A percentile compares a stretch with the other conserved stretches of the same genome.
These are phyloP conservation scores for Megalopta genalis DNA, from an alignment of 1,140 invertebrate species.

Conservation along the genomic window DNA sequence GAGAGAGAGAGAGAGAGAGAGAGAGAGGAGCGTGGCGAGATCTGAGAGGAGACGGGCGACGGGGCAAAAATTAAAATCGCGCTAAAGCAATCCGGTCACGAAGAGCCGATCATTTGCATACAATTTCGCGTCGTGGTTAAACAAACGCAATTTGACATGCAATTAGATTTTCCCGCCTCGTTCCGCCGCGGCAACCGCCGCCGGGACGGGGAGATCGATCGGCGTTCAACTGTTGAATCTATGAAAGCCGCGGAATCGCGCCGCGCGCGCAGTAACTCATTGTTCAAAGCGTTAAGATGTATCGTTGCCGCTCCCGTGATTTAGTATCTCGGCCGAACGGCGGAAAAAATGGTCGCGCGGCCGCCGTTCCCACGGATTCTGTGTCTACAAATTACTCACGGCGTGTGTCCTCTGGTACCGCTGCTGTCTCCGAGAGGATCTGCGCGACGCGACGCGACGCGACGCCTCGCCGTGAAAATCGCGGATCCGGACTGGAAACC, in stretches of 20 bases:
- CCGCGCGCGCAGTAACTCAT: not conserved
- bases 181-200: not conserved
- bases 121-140: conserved; percentile 6
- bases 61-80: not conserved
- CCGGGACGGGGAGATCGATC: too few relatives aligned
- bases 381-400: not conserved
- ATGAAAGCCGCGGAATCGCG: not conserved
- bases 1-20: too few relatives aligned
- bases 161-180: conserved; percentile 3
- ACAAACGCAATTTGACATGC: conserved; percentile 6
- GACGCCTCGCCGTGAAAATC: not conserved
- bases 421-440: not conserved
- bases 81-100: conserved; percentile 3
- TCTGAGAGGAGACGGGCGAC: too few relatives aligned
- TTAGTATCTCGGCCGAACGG: not conserved
- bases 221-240: not conserved
- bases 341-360: not conserved
- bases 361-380: not conserved
- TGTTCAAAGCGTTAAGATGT: conserved; percentile 6
- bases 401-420: not conserved
- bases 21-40: not conserved
- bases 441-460: too few relatives aligned
- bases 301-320: not conserved
- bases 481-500: too few relatives aligned
- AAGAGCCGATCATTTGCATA: not conserved